These are phyloP conservation scores for Callaeas wilsoni DNA, from an alignment of 2,113 vertebrate genomes.

Conservation along the genomic window DNA sequence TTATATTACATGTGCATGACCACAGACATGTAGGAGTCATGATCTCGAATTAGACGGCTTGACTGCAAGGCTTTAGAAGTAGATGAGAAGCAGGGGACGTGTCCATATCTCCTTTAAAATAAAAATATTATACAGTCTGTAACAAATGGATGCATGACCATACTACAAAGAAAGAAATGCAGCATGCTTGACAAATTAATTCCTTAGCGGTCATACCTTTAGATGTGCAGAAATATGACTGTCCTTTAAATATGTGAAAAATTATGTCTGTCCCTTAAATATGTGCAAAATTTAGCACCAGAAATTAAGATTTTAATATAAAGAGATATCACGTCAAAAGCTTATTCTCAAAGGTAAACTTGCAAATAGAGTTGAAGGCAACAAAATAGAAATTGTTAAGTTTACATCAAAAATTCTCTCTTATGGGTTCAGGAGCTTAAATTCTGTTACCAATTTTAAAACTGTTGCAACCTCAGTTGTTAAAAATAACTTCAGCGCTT, in stretches of 20 bases:
- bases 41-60: neutral
- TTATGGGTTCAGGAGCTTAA: neutral
- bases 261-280: neutral
- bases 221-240: neutral
- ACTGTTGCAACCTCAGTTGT: neutral
- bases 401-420: neutral
- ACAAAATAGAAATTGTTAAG: neutral
- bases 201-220: neutral
- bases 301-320: neutral
- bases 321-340: neutral
- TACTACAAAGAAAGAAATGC: neutral
- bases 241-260: neutral
- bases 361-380: rapidly evolving
- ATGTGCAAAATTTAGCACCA: neutral
- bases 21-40: neutral
- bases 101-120: neutral
- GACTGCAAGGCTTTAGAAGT: neutral
- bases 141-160: neutral
- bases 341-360: neutral
- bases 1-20: neutral
- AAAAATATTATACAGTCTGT: neutral
- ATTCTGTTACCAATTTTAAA: neutral
- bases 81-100: neutral
- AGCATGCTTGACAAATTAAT: neutral
- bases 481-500: neutral